Evolutionary conservation across 2,888 invertebrate species (phyloP), one percentile per base, ranked within the genome.

Genomic region (Furcula furcula): DNA sequence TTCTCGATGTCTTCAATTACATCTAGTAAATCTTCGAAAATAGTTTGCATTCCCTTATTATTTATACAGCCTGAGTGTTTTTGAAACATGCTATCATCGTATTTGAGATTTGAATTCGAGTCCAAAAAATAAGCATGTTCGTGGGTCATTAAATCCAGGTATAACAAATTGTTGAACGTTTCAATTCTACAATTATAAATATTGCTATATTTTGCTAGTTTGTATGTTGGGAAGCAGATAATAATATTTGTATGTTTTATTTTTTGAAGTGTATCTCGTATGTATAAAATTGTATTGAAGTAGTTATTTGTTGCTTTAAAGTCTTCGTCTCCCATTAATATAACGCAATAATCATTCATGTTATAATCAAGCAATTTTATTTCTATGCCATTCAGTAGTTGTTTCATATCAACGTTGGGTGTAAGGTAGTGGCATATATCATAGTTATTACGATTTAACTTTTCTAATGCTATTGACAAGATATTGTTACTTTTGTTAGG

Each of bases 351-450:
- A 7, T 34, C 29, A 12, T 29, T 11, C 2, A 22, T 15, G 15
- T 28, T 34, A 16, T 14, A 34, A 5, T 34, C 4, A 11, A 12
- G 2, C 12, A 34, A 7, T 25, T 34, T 34, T 16, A 16, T 23
- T 23, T 29, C 10, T 28, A 34, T 22, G 23, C 11, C 29, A 12
- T 23, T 7, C 22, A 34, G 22, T 0, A 29, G 22, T 7, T 7
- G 2, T 22, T 34, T 16, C 12, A 22, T 34, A 6, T 29, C 16
- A 15, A 10, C 28, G 16, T 34, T 11, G n/a, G 34, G 29, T 12
- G 34, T 34, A 3, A 34, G n/a, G n/a, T 34, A 34, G 12, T 28
- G 34, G 12, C 28, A 34, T 16, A 34, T 22, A n/a, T 29, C 7
- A 13, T 23, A 29, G n/a, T 34, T 23, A 12, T 15, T 28, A 26